Evolutionary conservation across 2,888 invertebrate species (phyloP).

Genomic region (Camptogramma bilineatum): DNA sequence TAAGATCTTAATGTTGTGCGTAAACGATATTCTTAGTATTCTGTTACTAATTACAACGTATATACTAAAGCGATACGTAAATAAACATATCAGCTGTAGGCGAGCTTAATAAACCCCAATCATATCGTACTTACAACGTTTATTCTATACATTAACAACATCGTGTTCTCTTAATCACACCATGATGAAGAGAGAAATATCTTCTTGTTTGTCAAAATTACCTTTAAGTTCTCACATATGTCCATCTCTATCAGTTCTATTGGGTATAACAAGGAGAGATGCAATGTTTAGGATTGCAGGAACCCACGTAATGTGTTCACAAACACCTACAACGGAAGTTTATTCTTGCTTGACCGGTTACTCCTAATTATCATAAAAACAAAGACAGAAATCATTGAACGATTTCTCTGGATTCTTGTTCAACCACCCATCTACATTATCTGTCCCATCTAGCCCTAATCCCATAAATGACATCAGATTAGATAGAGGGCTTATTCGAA

Average conservation of each 20-base stretch:
- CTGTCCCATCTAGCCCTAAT: slow-evolving; percentile 80
- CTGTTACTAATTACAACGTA: background rate
- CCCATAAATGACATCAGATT: slow-evolving; percentile 83
- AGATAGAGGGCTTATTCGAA: slow-evolving; percentile 63
- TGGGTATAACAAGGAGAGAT: slow-evolving; percentile 43
- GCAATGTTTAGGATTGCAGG: slow-evolving; percentile 43
- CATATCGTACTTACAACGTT: slow-evolving; percentile 47
- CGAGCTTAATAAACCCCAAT: slow-evolving; percentile 47
- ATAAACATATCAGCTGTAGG: slow-evolving; percentile 46
- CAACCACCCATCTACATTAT: slow-evolving; percentile 74
- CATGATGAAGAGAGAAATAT: slow-evolving; percentile 43
- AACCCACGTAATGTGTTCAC: slow-evolving; percentile 63
- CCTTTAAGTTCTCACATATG: slow-evolving; percentile 53
- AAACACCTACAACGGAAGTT: slow-evolving; percentile 78
- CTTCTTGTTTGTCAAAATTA: slow-evolving; percentile 62
- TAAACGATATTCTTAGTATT: background rate
- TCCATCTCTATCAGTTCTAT: slow-evolving; percentile 45
- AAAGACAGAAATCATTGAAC: slow-evolving; percentile 78
- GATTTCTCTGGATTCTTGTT: slow-evolving; percentile 73
- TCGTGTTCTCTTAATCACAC: slow-evolving; percentile 53
- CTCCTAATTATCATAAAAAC: slow-evolving; percentile 80
- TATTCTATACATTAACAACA: slow-evolving; percentile 48
- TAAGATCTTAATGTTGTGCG: too few relatives aligned
- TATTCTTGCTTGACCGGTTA: slow-evolving; percentile 68
- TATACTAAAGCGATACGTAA: slow-evolving; percentile 16